Base-by-base conservation (phyloP, 2,113 vertebrate genomes). In the Bambusicola thoracicus region DNA sequence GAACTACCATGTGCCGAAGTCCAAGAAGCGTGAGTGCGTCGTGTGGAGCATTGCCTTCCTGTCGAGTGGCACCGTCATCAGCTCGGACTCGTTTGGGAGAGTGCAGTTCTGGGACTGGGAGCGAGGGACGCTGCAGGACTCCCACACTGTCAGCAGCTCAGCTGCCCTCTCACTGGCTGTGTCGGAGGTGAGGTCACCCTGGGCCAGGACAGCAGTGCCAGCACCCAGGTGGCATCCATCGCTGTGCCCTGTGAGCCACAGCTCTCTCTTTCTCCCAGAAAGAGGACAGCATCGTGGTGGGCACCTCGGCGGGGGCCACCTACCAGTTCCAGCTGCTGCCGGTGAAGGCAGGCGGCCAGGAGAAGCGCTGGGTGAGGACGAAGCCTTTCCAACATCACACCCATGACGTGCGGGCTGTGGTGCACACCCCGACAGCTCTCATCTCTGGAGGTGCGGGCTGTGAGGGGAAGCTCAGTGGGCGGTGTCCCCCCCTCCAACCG, bases 91-190 rank as follows among this genome's bases (percentile, higher is more conserved):
- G 4, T 97, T 98, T 0, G 99, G 99, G 36, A 99, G 98, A 93
- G 98, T 99, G 75, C 99, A 99, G 97, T 96, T 99, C 85, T 99
- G 99, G 99, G 98, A 99, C 44, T 98, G 98, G 25, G 30, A 96
- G 43, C 98, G 95, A 1, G 99, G 98, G 27, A 99, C 99, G 0
- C 97, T 99, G 55, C 80, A 98, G 72, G 98, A 97, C 87, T 98
- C 97, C n/a, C 98, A 99, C 72, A 91, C 97, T 1, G 62, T 99
- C 43, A 98, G 98, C 88, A 98, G 97, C 85, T 98, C 98, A 22
- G 98, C 99, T 0, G 98, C 97, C 8, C 97, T 99, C 73, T 97
- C 98, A 0, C 97, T 99, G 75, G 97, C 99, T 0, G 98, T 98
- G 6, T 98, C 98, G 0, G 96, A 98, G 97, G 99, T 99, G 55